phyloP scores from a whole-genome alignment of 2,888 invertebrate species.

The Cerceris ruficornis region DNA sequence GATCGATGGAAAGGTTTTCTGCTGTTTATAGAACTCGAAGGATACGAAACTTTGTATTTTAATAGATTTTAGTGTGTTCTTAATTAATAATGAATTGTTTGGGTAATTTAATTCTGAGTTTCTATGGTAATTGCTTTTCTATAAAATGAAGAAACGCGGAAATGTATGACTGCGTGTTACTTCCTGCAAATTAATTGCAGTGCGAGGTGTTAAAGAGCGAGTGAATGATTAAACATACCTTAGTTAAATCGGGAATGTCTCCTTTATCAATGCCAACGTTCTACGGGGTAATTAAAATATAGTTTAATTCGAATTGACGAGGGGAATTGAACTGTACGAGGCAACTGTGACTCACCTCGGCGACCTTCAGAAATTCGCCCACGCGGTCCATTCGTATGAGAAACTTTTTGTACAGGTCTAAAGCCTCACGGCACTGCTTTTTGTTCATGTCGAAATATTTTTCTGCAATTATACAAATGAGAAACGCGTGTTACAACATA shows the following conservation, averaged over 20 bases:
- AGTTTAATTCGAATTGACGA: not conserved
- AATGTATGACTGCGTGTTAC: no score
- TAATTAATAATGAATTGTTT: no score
- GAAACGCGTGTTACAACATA: not conserved
- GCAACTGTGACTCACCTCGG: conserved; percentile 82
- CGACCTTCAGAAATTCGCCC: conserved; percentile 97
- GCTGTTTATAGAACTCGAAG: no score
- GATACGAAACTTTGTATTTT: no score
- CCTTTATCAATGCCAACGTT: conserved; percentile 99
- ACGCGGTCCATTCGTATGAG: conserved; percentile 99
- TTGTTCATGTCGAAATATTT: conserved; percentile 99
- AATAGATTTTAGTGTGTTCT: no score
- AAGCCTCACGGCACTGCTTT: conserved; percentile 98
- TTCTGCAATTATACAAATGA: conserved; percentile 83
- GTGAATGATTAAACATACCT: conserved; percentile 82
- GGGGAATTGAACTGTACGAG: not conserved
- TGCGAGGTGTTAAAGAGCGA: no score
- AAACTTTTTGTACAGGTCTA: conserved; percentile 99
- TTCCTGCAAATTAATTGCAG: no score
- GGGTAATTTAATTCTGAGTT: no score
- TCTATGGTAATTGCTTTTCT: no score
- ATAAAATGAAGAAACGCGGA: no score
- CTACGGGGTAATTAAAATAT: conserved; percentile 75
- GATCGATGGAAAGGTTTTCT: no score
- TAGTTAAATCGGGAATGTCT: conserved; percentile 98